These are phyloP conservation scores for Propithecus coquereli DNA, from an alignment of 2,113 vertebrate species.

Conservation along the genomic window DNA sequence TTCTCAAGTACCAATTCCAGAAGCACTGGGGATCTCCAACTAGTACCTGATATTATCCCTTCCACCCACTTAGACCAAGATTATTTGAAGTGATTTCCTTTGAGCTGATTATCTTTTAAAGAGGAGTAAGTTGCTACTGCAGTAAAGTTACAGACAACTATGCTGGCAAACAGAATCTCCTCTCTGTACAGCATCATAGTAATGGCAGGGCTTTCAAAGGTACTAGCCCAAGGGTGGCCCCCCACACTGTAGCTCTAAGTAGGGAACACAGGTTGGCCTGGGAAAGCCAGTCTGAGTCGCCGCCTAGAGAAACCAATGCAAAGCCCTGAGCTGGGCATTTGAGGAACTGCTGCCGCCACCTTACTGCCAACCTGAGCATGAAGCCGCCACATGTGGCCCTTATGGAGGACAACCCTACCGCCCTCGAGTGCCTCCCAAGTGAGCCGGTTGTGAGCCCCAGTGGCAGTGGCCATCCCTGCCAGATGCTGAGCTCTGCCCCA, in stretches of 20 bases:
- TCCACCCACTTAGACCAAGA: background rate
- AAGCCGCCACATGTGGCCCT: rapidly evolving
- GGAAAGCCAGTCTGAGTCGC: background rate
- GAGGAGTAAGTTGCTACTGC: background rate
- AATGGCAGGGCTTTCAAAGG: background rate
- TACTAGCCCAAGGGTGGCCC: background rate
- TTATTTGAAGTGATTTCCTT: background rate
- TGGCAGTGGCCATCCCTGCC: background rate
- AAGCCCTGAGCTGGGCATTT: background rate
- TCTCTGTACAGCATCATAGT: background rate
- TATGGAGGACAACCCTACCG: background rate
- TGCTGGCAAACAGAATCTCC: background rate
- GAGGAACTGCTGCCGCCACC: no score
- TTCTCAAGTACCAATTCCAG: background rate
- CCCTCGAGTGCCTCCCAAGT: background rate
- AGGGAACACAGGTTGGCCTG: background rate
- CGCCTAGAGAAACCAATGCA: background rate
- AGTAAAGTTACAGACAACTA: background rate
- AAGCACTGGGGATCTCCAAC: background rate
- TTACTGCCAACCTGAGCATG: no score
- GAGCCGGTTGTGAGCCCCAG: background rate
- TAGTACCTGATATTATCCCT: background rate
- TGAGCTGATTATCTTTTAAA: background rate
- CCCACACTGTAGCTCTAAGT: background rate
- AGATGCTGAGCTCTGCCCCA: background rate